Evolutionary conservation across 1,140 invertebrate genomes (phyloP), one percentile per base, ranked within the genome.

Genomic region (Aleiodes sp.): DNA sequence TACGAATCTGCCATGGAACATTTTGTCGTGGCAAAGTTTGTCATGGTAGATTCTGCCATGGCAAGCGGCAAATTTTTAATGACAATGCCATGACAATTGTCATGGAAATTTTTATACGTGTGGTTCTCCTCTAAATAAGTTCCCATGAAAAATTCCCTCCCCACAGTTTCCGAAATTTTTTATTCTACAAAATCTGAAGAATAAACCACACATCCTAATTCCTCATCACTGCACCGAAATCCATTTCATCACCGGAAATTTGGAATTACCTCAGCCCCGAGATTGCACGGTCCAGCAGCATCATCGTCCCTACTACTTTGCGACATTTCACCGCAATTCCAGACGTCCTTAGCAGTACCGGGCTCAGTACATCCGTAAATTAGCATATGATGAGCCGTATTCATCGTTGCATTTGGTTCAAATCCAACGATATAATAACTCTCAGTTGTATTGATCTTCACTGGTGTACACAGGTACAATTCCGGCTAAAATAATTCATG

Each of bases 321-420:
- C 8, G 91, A 88, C 96, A 98, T 98, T 88, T 98, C 96, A 4
- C 96, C 96, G 81, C 96, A 98, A 85, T 96, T 92, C 95, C 97
- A 99, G 41, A 94, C 92, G 41, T 88, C 83, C 72, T 94, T 90
- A 63, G 90, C 85, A 37, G 89, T 91, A 35, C 96, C 96, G 3
- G 97, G 97, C 70, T 88, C 87, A 26, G 89, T 88, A 76, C 98
- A 99, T 9, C 97, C 98, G 85, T 98, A 99, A 0, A 99, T 84
- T 67, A 99, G 87, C 90, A 99, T 98, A 82, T 99, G 98, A 87
- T 99, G 98, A 8, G 95, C 95, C 1, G 92, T 94, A 74, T 93
- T 86, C 91, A 94, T 96, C 1, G 93, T 93, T 1, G 96, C 96
- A 83, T 98, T 96, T 4, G 98, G 97, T 82, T 95, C 90, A 86